Base-by-base conservation (phyloP, 2,888 invertebrate species). In the Hanleya hanleyi region DNA sequence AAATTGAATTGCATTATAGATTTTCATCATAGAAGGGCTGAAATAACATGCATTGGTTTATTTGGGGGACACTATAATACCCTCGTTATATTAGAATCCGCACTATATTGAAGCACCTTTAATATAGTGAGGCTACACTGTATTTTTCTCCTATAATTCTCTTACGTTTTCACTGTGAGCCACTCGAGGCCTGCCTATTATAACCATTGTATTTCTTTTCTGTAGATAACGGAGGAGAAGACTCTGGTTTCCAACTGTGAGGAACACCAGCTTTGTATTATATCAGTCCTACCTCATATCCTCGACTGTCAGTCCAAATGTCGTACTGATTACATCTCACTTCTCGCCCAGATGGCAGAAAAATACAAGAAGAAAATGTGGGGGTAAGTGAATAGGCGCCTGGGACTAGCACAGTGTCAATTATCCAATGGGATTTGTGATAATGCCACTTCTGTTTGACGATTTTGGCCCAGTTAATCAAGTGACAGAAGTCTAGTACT, bases 291-390 rank as follows among this genome's bases (percentile, higher is more conserved):
- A 79, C 99, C 99, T 0, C 96, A 98, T 89, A 97, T 99, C 84
- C 93, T 98, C 47, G 99, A 99, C 92, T 99, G 99, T 89, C 95
- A 97, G 90, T 95, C 97, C 0, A 93, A 95, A 50, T 99, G 99
- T 89, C 93, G 99, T 74, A 96, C 96, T 90, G 92, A 93, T n/a
- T 98, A 97, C 91, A 88, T 99, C 67, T 90, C 93, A 41, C 93
- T 94, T 1, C 92, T 99, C 4, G 93, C 92, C 22, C 92, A 92
- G 0, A 93, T 97, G 76, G 96, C 95, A 0, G 97, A 97, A 72
- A 96, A 96, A 89, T 98, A 95, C 92, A 98, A 98, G 92, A 95
- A 95, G 91, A 96, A 97, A 91, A 93, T 94, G 92, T 98, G 98
- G 98, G 97, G 97, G 93, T 95, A 89, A 91, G 94, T 91, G 37